Evolutionary conservation across 2,888 invertebrate species (phyloP).

Genomic region (Trichopoda pennipes): DNA sequence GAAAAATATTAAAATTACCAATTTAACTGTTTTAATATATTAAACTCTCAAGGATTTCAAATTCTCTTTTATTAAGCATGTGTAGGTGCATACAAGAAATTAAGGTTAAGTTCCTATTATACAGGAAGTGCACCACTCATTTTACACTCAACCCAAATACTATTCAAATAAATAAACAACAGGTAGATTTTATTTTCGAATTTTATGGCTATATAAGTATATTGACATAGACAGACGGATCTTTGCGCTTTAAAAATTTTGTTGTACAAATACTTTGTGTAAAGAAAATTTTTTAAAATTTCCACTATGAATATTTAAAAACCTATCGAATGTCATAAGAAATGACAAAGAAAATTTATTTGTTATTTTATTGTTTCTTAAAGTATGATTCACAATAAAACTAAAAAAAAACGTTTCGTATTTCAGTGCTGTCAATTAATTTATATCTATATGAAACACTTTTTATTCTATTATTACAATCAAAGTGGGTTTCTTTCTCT

Average conservation of each 20-base stretch:
- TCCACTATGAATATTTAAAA: background rate
- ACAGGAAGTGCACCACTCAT: slow-evolving; percentile 60
- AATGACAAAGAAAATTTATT: slow-evolving; percentile 12
- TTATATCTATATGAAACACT: background rate
- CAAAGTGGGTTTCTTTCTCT: background rate
- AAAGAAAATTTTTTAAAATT: slow-evolving; percentile 14
- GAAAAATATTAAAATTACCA: background rate
- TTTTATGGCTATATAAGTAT: background rate
- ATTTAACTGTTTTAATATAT: background rate
- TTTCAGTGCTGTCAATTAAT: slow-evolving; percentile 25
- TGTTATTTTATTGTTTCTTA: background rate
- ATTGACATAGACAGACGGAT: background rate
- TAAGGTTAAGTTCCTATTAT: slow-evolving; percentile 52
- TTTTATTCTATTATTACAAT: background rate
- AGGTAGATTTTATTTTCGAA: slow-evolving; percentile 29
- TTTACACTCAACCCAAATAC: slow-evolving; percentile 28
- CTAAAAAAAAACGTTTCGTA: slow-evolving; percentile 1
- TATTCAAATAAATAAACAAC: slow-evolving; percentile 8
- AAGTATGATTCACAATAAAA: background rate
- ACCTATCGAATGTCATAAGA: slow-evolving; percentile 1
- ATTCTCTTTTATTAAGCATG: background rate
- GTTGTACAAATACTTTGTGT: background rate
- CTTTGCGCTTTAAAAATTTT: background rate
- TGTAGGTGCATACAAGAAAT: background rate
- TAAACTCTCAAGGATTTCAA: slow-evolving; percentile 26